Conservation (phyloP, 1,140 invertebrate genomes). For the Palaemon carinicauda region DNA sequence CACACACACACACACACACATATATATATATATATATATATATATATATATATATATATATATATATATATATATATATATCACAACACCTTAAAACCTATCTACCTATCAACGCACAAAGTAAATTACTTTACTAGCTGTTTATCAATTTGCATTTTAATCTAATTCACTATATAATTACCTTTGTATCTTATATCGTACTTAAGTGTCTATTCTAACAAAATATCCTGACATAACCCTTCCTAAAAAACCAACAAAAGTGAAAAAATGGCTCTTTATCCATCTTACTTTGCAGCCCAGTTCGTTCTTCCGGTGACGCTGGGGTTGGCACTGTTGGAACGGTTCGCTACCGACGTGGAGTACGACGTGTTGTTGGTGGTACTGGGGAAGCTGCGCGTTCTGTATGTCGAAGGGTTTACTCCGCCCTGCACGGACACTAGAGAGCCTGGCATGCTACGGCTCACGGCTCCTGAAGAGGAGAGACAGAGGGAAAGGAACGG, state of each 20-base stretch:
- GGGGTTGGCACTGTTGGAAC: constrained; percentile 60
- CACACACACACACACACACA: background rate
- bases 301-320: constrained; percentile 70
- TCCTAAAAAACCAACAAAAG: background rate
- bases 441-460: constrained; percentile 46
- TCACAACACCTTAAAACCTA: background rate
- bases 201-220: background rate
- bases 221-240: background rate
- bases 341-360: background rate
- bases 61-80: background rate
- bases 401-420: background rate
- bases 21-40: background rate
- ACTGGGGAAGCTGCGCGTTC: constrained; percentile 31
- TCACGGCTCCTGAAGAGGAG: constrained; percentile 35
- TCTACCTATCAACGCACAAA: background rate
- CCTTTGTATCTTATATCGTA: too few relatives aligned
- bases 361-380: background rate
- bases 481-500: too few relatives aligned
- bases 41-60: background rate
- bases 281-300: constrained; percentile 72
- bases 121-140: background rate
- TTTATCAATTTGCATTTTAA: background rate
- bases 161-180: too few relatives aligned
- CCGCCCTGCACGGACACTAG: constrained; percentile 49
- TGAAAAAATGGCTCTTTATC: background rate